Conservation (phyloP, 2,888 invertebrate species). For the Nymphalis polychloros region DNA sequence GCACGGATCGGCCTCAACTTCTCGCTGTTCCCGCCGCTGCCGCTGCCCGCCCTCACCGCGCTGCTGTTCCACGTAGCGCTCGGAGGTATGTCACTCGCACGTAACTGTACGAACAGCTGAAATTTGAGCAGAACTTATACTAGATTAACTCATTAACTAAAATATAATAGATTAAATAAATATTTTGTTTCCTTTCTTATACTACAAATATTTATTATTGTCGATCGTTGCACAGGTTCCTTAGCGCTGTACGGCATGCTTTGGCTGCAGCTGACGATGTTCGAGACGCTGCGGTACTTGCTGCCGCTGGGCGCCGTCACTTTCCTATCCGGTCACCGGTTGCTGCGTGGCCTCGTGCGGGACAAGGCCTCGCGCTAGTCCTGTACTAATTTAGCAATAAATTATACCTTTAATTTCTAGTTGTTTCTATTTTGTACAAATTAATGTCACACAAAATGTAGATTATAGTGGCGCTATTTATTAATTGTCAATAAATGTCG, state of each 20-base stretch:
- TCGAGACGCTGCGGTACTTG: conserved; percentile 95
- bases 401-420: not conserved
- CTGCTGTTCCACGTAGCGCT: conserved; percentile 94
- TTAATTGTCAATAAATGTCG: not conserved
- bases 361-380: conserved; percentile 43
- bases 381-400: conserved; percentile 3
- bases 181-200: no score
- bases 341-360: conserved; percentile 92
- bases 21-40: conserved; percentile 89
- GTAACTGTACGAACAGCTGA: not conserved
- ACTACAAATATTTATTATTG: no score
- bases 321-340: conserved; percentile 95
- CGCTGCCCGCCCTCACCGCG: conserved; percentile 90
- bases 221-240: conserved; percentile 83
- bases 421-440: conserved; percentile 5
- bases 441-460: not conserved
- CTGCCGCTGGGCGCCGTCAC: conserved; percentile 92
- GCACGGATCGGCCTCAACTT: conserved; percentile 92
- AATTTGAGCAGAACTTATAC: no score
- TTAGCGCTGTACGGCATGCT: conserved; percentile 93
- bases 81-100: conserved; percentile 81
- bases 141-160: no score
- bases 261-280: conserved; percentile 98
- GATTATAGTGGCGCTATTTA: not conserved
- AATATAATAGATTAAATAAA: no score